phyloP scores from a whole-genome alignment of 37 sponge, comb jelly and placozoan species.

The Oopsacas minuta region DNA sequence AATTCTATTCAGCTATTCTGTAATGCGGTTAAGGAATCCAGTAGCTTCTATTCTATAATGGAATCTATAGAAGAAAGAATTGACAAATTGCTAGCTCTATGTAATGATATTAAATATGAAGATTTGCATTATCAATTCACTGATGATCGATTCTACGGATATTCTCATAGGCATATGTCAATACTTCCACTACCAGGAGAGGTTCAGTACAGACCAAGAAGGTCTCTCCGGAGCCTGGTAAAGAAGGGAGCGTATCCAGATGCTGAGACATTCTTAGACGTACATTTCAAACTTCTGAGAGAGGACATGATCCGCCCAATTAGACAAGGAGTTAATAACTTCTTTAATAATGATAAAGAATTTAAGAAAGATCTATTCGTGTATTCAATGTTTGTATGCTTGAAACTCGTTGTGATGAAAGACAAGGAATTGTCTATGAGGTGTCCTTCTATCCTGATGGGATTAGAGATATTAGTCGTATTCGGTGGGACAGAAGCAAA shows the following conservation, averaged over 20 bases:
- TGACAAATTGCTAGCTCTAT: not conserved
- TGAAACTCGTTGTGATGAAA: not conserved
- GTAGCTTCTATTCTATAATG: not conserved
- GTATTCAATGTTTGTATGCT: slow-evolving; percentile 38
- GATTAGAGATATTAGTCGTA: not conserved
- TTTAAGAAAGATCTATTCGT: slow-evolving; percentile 37
- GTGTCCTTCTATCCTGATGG: slow-evolving; percentile 41
- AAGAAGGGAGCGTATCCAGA: slow-evolving; percentile 37
- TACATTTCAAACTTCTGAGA: slow-evolving; percentile 67
- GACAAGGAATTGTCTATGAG: slow-evolving; percentile 35
- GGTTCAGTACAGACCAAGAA: not conserved
- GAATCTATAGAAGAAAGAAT: not conserved
- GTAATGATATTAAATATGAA: not conserved
- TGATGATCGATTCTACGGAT: not conserved
- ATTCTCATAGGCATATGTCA: not conserved
- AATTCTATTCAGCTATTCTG: not conserved
- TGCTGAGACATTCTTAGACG: slow-evolving; percentile 64
- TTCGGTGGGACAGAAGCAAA: slow-evolving; percentile 54
- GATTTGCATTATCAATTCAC: not conserved
- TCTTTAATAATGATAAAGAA: not conserved
- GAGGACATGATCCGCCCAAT: slow-evolving; percentile 83
- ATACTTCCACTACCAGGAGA: not conserved
- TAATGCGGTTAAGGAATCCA: not conserved
- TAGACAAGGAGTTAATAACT: slow-evolving; percentile 45
- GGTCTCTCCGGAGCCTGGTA: not conserved